A percentile compares a stretch with the other conserved stretches of the same genome.
Evolutionary conservation across 2,888 invertebrate genomes (phyloP).

Genomic region (Napeogenes sylphis): DNA sequence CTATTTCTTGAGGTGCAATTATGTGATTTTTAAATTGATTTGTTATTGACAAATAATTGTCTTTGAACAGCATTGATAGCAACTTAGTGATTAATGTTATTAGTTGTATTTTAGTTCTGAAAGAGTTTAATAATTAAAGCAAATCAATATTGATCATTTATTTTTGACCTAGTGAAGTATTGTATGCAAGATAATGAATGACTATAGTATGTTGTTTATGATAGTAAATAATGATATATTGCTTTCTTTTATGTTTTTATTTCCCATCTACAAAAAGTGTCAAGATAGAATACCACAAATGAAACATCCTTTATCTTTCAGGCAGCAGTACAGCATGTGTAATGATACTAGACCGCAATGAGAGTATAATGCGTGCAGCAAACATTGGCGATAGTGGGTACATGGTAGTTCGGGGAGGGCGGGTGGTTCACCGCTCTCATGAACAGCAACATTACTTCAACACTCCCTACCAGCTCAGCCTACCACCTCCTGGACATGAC

Average conservation of each 20-base stretch:
- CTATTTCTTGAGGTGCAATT: no score
- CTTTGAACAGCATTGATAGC: no score
- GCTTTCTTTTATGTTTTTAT: no score
- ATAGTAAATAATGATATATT: no score
- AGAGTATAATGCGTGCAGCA: constrained; percentile 93
- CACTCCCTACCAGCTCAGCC: constrained; percentile 97
- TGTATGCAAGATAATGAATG: no score
- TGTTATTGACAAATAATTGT: no score
- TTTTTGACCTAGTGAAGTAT: background rate
- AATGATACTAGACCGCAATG: constrained; percentile 93
- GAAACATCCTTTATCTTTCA: constrained; percentile 53
- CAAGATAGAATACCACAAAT: background rate
- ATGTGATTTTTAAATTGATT: no score
- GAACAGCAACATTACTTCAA: constrained; percentile 99
- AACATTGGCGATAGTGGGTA: constrained; percentile 99
- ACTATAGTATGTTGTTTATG: no score
- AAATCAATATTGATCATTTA: background rate
- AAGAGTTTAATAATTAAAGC: no score
- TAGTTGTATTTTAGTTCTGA: no score
- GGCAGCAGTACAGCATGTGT: constrained; percentile 99
- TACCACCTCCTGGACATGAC: constrained; percentile 94
- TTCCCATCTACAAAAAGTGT: no score
- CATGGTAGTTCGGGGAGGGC: constrained; percentile 91
- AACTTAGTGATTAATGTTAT: no score
- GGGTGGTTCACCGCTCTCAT: constrained; percentile 93